Evolutionary conservation across 2,113 vertebrate genomes (phyloP).

Genomic region (Caranx melampygus): DNA sequence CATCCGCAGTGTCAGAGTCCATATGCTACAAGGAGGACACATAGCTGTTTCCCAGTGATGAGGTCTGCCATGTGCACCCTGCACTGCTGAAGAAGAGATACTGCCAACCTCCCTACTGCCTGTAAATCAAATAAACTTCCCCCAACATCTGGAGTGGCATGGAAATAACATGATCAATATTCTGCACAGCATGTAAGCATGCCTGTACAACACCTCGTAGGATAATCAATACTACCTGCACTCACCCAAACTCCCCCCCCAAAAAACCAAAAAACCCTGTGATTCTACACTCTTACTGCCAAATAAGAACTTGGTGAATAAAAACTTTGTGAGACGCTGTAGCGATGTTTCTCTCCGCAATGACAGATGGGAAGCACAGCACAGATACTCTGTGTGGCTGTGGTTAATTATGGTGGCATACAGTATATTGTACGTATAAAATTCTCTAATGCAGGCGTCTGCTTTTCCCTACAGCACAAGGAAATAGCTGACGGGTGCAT

Average conservation of each 20-base stretch:
- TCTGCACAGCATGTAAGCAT: constrained; percentile 35
- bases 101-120: constrained; percentile 34
- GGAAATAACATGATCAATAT: constrained; percentile 66
- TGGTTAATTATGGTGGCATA: constrained; percentile 41
- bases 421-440: constrained; percentile 49
- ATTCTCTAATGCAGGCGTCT: constrained; percentile 21
- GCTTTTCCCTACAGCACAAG: constrained; percentile 20
- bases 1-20: neutral
- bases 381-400: constrained; percentile 9
- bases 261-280: neutral
- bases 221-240: constrained; percentile 29
- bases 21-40: neutral
- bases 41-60: neutral
- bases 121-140: constrained; percentile 61
- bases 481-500: constrained; percentile 50
- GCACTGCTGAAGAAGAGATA: constrained; percentile 47
- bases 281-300: neutral
- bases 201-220: constrained; percentile 42
- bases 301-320: constrained; percentile 32
- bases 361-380: constrained; percentile 40
- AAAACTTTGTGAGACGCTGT: constrained; percentile 17
- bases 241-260: neutral
- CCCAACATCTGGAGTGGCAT: constrained; percentile 63
- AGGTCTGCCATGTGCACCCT: neutral
- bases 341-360: constrained; percentile 9